These are phyloP conservation scores for Coelogynopora nodosa DNA, from an alignment of 2,888 invertebrate genomes.

Conservation along the genomic window DNA sequence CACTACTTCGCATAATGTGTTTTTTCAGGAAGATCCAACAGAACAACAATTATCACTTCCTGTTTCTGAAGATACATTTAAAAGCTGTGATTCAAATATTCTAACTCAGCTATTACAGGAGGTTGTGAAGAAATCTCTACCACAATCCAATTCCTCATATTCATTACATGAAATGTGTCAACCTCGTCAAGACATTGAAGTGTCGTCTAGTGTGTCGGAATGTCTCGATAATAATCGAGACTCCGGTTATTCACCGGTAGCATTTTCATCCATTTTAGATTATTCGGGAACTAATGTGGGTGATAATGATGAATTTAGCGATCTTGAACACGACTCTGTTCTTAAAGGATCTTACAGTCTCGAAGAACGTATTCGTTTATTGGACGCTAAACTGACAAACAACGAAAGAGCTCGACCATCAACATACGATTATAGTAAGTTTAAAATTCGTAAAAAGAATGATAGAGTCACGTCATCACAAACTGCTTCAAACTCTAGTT, in stretches of 20 bases:
- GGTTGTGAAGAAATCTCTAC: background rate
- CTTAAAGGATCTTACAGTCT: background rate
- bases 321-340: constrained; percentile 22
- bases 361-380: constrained; percentile 76
- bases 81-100: background rate
- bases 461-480: background rate
- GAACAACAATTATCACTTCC: background rate
- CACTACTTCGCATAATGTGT: background rate
- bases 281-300: background rate
- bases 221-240: background rate
- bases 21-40: background rate
- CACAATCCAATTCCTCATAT: background rate
- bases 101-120: background rate
- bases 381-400: constrained; percentile 77
- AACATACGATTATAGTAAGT: constrained; percentile 35
- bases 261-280: background rate
- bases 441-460: constrained; percentile 40
- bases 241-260: background rate
- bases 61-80: background rate
- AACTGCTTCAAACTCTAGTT: background rate
- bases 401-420: constrained; percentile 40
- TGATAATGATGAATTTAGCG: background rate
- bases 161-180: too few relatives aligned
- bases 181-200: background rate
- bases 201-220: background rate